phyloP scores from a whole-genome alignment of 2,113 vertebrate species.

The Myiagra hebetior region DNA sequence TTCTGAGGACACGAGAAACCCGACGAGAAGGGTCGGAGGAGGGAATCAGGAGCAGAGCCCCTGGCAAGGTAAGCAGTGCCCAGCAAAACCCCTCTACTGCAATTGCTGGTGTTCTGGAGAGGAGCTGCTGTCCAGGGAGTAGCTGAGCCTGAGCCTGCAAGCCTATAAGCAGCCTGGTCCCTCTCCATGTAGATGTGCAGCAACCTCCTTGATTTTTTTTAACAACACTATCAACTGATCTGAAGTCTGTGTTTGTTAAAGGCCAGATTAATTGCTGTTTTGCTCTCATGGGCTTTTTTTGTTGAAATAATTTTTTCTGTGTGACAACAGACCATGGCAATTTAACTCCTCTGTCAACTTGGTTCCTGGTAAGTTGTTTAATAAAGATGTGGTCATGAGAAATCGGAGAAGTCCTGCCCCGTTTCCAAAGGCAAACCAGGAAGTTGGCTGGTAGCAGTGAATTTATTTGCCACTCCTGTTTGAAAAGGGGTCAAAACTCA shows the following conservation, averaged over 20 bases:
- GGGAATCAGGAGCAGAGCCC: accelerated
- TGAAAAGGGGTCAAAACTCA: neutral
- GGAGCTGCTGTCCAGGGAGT: neutral
- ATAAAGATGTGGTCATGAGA: accelerated
- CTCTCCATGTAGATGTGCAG: neutral
- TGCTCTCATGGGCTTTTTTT: neutral
- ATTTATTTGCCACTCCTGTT: neutral
- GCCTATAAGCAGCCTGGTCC: neutral
- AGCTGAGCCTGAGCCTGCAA: neutral
- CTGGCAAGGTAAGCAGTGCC: neutral
- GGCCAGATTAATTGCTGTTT: neutral
- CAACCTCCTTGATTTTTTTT: accelerated
- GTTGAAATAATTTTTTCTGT: neutral
- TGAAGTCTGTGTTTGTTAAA: neutral
- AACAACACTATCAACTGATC: neutral
- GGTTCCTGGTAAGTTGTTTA: neutral
- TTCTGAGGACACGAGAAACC: accelerated
- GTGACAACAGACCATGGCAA: neutral
- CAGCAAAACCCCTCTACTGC: accelerated
- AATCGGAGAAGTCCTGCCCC: neutral
- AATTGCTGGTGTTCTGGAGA: neutral
- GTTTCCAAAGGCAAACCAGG: neutral
- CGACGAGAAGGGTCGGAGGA: accelerated
- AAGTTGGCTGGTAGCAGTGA: neutral
- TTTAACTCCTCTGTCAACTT: neutral